Conservation (phyloP, 2,888 invertebrate genomes). For the Archips crataeganus region DNA sequence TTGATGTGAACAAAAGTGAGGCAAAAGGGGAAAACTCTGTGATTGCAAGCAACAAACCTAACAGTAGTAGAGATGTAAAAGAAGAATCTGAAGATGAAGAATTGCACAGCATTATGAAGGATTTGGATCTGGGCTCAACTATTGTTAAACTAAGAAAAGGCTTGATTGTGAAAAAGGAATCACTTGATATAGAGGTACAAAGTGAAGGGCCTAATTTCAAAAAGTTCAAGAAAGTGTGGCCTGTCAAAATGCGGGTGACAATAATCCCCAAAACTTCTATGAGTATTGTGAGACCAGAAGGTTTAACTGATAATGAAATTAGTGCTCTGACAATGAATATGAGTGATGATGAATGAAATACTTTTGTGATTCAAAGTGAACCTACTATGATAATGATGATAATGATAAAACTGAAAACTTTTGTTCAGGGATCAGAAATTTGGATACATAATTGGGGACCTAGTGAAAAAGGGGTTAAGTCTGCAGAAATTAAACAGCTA, state of each 20-base stretch:
- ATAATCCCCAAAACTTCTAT: conserved; percentile 59
- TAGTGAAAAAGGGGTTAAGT: no score
- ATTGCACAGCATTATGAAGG: conserved; percentile 67
- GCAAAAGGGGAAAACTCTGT: neutral
- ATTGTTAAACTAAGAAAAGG: conserved; percentile 65
- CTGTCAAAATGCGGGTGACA: conserved; percentile 69
- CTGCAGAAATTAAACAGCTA: no score
- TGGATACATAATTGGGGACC: no score
- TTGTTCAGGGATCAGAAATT: neutral
- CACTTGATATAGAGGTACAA: conserved; percentile 53
- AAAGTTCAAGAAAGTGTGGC: conserved; percentile 81
- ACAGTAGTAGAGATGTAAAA: neutral
- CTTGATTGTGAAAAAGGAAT: conserved; percentile 74
- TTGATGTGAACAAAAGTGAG: conserved; percentile 20
- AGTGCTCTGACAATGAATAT: conserved; percentile 19
- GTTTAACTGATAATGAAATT: conserved; percentile 24
- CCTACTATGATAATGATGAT: neutral
- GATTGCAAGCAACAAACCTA: neutral
- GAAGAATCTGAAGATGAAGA: conserved; percentile 53
- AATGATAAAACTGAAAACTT: neutral
- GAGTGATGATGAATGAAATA: conserved; percentile 28
- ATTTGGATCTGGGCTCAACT: conserved; percentile 70
- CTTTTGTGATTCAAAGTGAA: neutral
- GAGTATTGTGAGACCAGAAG: conserved; percentile 46
- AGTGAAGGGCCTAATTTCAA: conserved; percentile 70